A percentile compares a stretch with the other conserved stretches of the same genome.
These are phyloP conservation scores for Heterotilapia buettikoferi DNA, from an alignment of 2,113 vertebrate species.

Conservation along the genomic window DNA sequence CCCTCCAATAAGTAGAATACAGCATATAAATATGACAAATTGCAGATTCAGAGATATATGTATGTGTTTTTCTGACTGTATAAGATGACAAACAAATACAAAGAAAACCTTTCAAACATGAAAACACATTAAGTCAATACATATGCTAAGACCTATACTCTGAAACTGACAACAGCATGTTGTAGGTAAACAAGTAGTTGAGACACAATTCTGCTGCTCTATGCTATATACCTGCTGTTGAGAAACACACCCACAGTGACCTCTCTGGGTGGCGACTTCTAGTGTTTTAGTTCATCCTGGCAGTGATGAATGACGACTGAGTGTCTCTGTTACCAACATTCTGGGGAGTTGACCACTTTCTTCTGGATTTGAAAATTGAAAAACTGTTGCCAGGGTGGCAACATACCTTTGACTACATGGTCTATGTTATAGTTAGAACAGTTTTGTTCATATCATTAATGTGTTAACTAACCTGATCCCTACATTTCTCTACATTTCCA, in stretches of 20 bases:
- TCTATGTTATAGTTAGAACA: neutral
- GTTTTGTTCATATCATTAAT: neutral
- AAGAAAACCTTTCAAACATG: neutral
- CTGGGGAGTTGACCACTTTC: neutral
- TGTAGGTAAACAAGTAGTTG: fast-evolving
- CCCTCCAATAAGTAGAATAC: neutral
- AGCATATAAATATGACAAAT: neutral
- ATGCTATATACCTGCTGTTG: neutral
- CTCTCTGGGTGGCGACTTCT: neutral
- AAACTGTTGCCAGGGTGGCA: neutral
- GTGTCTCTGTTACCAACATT: neutral
- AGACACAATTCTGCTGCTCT: neutral
- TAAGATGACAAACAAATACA: neutral
- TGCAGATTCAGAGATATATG: neutral
- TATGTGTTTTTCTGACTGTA: neutral
- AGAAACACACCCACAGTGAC: neutral
- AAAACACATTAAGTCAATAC: neutral
- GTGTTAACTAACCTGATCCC: neutral
- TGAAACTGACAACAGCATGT: neutral
- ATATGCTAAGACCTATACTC: neutral
- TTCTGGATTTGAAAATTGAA: neutral
- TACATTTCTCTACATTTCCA: conserved; percentile 53
- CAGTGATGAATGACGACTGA: neutral
- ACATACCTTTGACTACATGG: neutral
- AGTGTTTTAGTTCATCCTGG: neutral